Evolutionary conservation across 2,797 vertebrate species (phyloP).

Genomic region (Megalops cyprinoides): DNA sequence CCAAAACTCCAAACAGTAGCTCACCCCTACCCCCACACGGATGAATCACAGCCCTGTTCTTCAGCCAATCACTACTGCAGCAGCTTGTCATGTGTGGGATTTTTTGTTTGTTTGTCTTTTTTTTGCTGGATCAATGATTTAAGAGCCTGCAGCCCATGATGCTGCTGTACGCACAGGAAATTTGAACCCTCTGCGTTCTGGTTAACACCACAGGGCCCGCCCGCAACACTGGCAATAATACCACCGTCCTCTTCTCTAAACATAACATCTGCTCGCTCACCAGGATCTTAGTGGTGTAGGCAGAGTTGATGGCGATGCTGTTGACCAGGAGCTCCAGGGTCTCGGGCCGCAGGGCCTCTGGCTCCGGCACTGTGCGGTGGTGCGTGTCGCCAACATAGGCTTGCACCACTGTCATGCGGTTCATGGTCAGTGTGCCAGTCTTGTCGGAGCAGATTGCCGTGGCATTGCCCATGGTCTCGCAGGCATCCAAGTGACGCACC

Average conservation of each 20-base stretch:
- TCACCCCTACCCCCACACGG: constrained; percentile 27
- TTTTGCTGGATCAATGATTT: constrained; percentile 13
- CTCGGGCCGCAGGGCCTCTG: constrained; percentile 78
- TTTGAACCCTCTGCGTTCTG: background rate
- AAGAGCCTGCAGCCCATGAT: constrained; percentile 2
- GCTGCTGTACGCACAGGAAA: background rate
- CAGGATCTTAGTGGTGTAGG: constrained; percentile 96
- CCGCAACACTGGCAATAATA: background rate
- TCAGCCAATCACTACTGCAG: background rate
- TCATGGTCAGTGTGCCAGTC: constrained; percentile 95
- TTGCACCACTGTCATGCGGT: constrained; percentile 98
- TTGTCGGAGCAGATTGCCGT: constrained; percentile 98
- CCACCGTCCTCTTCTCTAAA: background rate
- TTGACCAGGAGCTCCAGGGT: constrained; percentile 84
- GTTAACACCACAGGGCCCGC: background rate
- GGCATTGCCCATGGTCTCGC: constrained; percentile 97
- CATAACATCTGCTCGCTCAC: constrained; percentile 64
- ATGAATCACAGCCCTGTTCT: constrained; percentile 32
- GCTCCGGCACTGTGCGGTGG: constrained; percentile 81
- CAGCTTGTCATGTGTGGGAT: constrained; percentile 18
- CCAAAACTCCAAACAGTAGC: constrained; percentile 10
- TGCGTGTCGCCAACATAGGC: constrained; percentile 82
- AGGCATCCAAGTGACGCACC: constrained; percentile 93
- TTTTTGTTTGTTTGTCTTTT: constrained; percentile 10
- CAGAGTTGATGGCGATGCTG: constrained; percentile 92